A percentile compares a stretch with the other conserved stretches of the same genome.
phyloP scores from a whole-genome alignment of 2,113 vertebrate genomes.

The Grantiella picta region DNA sequence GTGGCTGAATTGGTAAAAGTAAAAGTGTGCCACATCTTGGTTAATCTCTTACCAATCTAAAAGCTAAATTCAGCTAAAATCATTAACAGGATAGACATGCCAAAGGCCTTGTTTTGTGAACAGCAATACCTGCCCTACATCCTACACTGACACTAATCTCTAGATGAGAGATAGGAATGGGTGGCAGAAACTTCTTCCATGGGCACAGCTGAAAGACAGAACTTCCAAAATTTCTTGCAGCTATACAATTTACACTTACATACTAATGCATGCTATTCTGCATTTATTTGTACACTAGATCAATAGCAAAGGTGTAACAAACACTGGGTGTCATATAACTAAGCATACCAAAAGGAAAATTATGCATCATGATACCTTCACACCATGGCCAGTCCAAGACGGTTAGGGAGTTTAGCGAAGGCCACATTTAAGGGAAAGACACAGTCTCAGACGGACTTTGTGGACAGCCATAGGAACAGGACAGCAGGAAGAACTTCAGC shows the following conservation, averaged over 20 bases:
- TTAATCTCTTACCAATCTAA: background rate
- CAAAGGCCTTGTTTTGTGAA: background rate
- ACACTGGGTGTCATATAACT: background rate
- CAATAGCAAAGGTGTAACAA: background rate
- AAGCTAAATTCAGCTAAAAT: background rate
- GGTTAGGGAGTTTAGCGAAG: background rate
- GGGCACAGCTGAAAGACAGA: background rate
- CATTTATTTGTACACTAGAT: background rate
- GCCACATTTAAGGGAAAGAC: background rate
- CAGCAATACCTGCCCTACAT: background rate
- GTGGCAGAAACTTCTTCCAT: background rate
- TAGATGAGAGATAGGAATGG: background rate
- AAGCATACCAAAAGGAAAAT: background rate
- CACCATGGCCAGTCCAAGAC: background rate
- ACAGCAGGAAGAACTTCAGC: background rate
- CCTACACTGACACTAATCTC: background rate
- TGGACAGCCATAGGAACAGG: background rate
- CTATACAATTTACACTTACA: background rate
- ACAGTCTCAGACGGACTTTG: background rate
- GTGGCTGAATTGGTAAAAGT: background rate
- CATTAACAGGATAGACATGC: background rate
- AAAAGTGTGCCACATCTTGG: background rate
- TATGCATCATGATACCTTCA: background rate
- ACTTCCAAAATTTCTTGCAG: background rate
- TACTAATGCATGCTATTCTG: background rate